Percentiles rank a stretch among this genome's conserved stretches.
These are phyloP conservation scores for Myotis davidii DNA, from an alignment of 2,113 vertebrate genomes.

Conservation along the genomic window DNA sequence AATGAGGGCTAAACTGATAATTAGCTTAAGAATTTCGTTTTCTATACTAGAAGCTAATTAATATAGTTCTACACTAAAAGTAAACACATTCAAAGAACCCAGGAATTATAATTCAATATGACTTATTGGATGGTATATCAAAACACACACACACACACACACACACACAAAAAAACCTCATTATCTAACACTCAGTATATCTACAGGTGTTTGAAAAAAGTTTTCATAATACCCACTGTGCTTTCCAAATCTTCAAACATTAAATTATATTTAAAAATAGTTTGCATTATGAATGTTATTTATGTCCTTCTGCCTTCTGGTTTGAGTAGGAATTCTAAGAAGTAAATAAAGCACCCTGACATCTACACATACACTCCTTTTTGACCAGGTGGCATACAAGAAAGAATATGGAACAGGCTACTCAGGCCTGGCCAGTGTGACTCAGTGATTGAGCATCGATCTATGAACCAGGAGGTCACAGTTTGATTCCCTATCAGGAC, in stretches of 20 bases:
- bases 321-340: not conserved
- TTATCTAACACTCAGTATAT: not conserved
- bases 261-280: not conserved
- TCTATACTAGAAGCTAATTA: not conserved
- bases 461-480: too few species aligned
- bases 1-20: not conserved
- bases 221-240: not conserved
- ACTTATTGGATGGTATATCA: not conserved
- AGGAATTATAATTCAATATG: not conserved
- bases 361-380: not conserved
- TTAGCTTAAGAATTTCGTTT: conserved; percentile 20
- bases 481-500: too few species aligned
- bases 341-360: not conserved
- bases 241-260: not conserved
- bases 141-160: not conserved
- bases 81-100: not conserved
- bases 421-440: not conserved
- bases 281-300: not conserved
- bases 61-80: conserved; percentile 13
- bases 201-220: not conserved
- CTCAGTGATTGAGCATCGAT: too few species aligned
- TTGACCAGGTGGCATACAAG: not conserved
- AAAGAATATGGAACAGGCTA: not conserved
- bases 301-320: not conserved
- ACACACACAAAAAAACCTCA: not conserved